phyloP scores from a whole-genome alignment of 2,797 vertebrate species.

The Echeneis naucrates region DNA sequence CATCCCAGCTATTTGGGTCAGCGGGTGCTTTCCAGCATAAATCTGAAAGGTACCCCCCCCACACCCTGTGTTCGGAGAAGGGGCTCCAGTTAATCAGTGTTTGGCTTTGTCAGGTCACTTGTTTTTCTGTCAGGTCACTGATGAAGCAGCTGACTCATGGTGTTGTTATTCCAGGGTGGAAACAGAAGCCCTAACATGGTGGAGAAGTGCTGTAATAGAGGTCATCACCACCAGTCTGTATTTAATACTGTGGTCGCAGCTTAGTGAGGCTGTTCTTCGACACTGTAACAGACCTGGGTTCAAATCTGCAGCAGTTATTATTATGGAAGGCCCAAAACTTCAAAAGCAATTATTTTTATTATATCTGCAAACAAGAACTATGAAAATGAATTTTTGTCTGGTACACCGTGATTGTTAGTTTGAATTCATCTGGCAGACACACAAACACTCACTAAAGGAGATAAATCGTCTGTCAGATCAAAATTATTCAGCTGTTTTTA shows the following conservation, averaged over 20 bases:
- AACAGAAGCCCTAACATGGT: neutral
- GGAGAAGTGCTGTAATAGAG: conserved; percentile 5
- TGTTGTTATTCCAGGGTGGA: neutral
- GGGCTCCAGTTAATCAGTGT: conserved; percentile 28
- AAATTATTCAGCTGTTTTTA: neutral
- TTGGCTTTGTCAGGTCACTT: conserved; percentile 22
- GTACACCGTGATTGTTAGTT: neutral
- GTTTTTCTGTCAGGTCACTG: conserved; percentile 18
- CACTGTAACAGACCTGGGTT: conserved; percentile 61
- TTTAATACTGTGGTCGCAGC: conserved; percentile 53
- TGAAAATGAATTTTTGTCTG: conserved; percentile 11
- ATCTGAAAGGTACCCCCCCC: conserved; percentile 40
- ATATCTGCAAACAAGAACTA: neutral
- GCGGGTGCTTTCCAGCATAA: conserved; percentile 19
- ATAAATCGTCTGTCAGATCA: conserved; percentile 20
- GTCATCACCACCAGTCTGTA: conserved; percentile 41
- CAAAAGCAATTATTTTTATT: neutral
- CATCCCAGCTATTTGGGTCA: conserved; percentile 38
- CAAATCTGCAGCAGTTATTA: conserved; percentile 23
- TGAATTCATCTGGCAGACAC: conserved; percentile 16
- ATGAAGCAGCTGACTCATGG: neutral
- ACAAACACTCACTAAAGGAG: conserved; percentile 11
- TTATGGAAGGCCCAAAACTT: neutral
- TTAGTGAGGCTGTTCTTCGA: conserved; percentile 62
- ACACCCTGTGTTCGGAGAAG: neutral